Evolutionary conservation across 2,888 invertebrate species (phyloP), one percentile per base, ranked within the genome.

Genomic region (Mimumesa dahlbomi): DNA sequence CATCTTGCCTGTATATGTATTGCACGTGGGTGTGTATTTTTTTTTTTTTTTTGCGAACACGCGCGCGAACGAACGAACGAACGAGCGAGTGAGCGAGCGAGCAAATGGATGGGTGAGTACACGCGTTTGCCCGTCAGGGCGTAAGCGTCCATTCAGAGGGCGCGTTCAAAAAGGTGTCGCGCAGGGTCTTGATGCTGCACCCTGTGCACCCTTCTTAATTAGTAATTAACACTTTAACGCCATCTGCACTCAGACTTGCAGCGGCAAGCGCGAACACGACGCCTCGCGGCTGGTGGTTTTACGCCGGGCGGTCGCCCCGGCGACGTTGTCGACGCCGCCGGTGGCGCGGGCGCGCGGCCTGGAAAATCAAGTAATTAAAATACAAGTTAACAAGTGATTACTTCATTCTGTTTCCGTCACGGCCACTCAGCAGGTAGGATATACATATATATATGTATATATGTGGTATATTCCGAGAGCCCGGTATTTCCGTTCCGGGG

Each of bases 191-290:
- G 85, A 85, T 84, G 80, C 74, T 74, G 66, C 75, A 68, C 69
- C 78, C 78, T 79, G 77, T 77, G 79, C 84, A 83, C 85, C 85
- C 87, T 89, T 84, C 88, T 88, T 88, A 89, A 89, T 89, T 89
- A 89, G 85, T 88, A 88, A 88, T 89, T 89, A 88, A 87, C 88
- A 85, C 88, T 87, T 87, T 87, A 86, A 85, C 85, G 82, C 85
- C 84, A 85, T 85, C 84, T 82, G 79, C 80, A 79, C 81, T 81
- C 84, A 78, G 77, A 82, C 80, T 78, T 74, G 77, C 61, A 64
- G 72, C 69, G 73, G 69, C 71, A 71, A 63, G 58, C 73, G 69
- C 69, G 58, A 73, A 56, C 69, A 49, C 73, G 68, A 66, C 52
- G 49, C 25, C 36, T 29, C 46, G 14, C 36, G 7, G 25, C 3